A percentile compares a stretch with the other conserved stretches of the same genome.
Conservation (phyloP, 2,113 vertebrate species). For the Pionites leucogaster region DNA sequence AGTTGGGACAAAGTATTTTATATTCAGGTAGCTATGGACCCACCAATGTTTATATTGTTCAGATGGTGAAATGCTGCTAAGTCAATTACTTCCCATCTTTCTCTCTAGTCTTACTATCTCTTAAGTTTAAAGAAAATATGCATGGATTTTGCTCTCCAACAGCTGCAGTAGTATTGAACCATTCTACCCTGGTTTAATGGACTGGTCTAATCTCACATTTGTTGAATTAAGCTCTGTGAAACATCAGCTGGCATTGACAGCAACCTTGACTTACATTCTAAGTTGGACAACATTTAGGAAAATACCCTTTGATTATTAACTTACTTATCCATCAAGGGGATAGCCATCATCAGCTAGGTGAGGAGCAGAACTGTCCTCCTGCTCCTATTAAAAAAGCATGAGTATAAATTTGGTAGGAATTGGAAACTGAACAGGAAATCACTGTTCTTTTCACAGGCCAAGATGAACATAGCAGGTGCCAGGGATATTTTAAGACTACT, state of each 20-base stretch:
- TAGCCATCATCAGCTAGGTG: neutral
- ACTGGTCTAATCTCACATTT: neutral
- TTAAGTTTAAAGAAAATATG: neutral
- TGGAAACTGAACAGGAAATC: neutral
- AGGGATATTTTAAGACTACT: neutral
- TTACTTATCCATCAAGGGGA: neutral
- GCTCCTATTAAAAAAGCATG: neutral
- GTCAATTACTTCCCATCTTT: neutral
- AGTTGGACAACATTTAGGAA: neutral
- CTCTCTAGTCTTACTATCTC: neutral
- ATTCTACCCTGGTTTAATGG: neutral
- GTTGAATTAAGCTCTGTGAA: neutral
- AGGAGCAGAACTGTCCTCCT: neutral
- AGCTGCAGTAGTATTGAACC: neutral
- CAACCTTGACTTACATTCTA: neutral
- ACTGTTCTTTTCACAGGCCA: neutral
- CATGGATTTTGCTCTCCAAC: neutral
- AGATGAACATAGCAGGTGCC: neutral
- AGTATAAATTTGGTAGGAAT: neutral
- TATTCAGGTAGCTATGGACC: neutral
- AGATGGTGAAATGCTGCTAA: neutral
- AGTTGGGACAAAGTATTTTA: neutral
- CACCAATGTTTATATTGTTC: neutral
- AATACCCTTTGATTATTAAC: neutral
- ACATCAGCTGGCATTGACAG: neutral